Evolutionary conservation across 1,140 invertebrate genomes (phyloP).

Genomic region (Zelostemma sp.): DNA sequence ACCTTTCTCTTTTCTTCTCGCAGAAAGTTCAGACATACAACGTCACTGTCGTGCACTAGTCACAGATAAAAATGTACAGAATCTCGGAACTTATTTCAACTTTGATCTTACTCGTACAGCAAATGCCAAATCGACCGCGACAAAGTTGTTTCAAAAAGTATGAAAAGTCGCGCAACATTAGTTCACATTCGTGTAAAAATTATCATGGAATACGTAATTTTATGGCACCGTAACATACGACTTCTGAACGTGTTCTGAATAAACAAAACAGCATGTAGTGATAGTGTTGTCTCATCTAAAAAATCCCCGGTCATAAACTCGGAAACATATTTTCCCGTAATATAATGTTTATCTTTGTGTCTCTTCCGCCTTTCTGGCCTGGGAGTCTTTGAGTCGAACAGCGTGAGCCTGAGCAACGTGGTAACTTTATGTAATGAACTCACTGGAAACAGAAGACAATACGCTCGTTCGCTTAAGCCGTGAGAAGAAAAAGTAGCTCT

Average conservation of each 20-base stretch:
- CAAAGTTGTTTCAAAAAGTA: no score
- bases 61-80: background rate
- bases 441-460: slow-evolving; percentile 39
- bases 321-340: slow-evolving; percentile 1
- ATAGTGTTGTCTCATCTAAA: no score
- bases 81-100: background rate
- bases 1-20: slow-evolving; percentile 7
- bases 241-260: no score
- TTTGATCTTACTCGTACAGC: background rate
- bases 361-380: slow-evolving; percentile 20
- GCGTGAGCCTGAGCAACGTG: slow-evolving; percentile 10
- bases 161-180: no score
- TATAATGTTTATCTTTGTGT: slow-evolving; percentile 20
- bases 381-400: slow-evolving; percentile 32
- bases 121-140: no score
- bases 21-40: background rate
- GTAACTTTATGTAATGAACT: slow-evolving; percentile 38
- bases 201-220: no score
- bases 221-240: no score
- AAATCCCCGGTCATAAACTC: background rate
- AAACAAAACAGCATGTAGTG: no score
- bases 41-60: background rate
- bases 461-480: slow-evolving; percentile 11
- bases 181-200: no score
- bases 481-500: slow-evolving; percentile 13